Base-by-base conservation (phyloP, 64 coral and sea anemone genomes). In the Orbicella faveolata region DNA sequence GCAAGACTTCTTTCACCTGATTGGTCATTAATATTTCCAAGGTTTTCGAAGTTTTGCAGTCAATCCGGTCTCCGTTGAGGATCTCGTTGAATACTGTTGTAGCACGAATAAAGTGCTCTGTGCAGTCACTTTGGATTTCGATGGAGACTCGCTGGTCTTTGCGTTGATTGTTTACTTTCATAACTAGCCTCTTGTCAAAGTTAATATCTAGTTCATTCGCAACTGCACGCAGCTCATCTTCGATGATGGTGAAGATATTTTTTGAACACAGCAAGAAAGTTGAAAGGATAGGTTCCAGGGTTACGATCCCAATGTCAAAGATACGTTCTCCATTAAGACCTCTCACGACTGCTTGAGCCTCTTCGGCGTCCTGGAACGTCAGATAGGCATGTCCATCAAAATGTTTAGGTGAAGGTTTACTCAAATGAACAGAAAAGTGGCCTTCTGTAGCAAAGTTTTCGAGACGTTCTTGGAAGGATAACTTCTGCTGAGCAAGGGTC, bases 21-120 rank as follows among this genome's bases (percentile, higher is more conserved):
- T 75, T 85, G 0, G 79, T 74, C 19, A 91, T 59, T 1, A 91
- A 79, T 33, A 65, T 63, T 75, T 64, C 34, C 36, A 63, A 20
- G 30, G 36, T 14, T 33, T 88, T 76, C 12, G 80, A 20, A 14
- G 61, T 77, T 23, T 61, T 77, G 44, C 89, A 92, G 61, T 92
- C 90, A 9, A 87, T 80, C 44, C 68, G 37, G 21, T 92, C 90
- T 1, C 90, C 90, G 8, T 80, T 84, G 19, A 92, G 20, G 61
- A 61, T 77, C 9, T 72, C 30, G 9, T 55, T 87, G 23, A 92
- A 7, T 15, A 36, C 44, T 34, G 63, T 92, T 20, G 84, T 83
- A 0, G 84, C 90, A 52, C 34, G 63, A 64, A 87, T n/a, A 14
- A 87, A 87, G 75, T 92, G 83, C 9, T 87, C 77, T 39, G 86